Evolutionary conservation across 2,888 invertebrate genomes (phyloP).

Genomic region (Hydrotaea cyrtoneurina): DNA sequence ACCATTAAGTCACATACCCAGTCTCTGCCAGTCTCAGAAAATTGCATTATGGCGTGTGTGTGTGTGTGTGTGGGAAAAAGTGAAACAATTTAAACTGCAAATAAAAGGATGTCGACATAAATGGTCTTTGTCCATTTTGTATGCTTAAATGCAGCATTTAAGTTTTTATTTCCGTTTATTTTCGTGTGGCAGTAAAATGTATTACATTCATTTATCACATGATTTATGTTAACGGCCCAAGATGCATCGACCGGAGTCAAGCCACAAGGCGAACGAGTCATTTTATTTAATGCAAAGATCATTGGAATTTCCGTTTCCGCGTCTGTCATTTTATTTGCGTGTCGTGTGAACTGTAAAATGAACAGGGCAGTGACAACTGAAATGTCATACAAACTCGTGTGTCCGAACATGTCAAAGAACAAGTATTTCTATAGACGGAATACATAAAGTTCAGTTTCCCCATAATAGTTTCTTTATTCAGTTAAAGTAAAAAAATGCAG

Average conservation of each 20-base stretch:
- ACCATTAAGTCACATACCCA: not conserved
- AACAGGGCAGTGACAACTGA: not conserved
- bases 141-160: slow-evolving; percentile 10
- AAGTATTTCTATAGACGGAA: too few relatives aligned
- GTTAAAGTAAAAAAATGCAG: too few relatives aligned
- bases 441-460: too few relatives aligned
- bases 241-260: not conserved
- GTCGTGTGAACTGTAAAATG: not conserved
- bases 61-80: not conserved
- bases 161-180: slow-evolving; percentile 9
- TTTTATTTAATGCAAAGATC: not conserved
- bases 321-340: not conserved
- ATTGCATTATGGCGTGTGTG: too few relatives aligned
- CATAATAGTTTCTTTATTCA: too few relatives aligned
- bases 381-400: not conserved
- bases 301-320: not conserved
- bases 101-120: slow-evolving; percentile 6
- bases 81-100: slow-evolving; percentile 17
- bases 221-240: not conserved
- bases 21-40: not conserved
- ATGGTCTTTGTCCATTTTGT: not conserved
- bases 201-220: slow-evolving; percentile 25
- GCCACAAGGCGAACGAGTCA: not conserved
- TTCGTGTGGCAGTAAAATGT: not conserved
- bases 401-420: too few relatives aligned